Evolutionary conservation across 2,888 invertebrate species (phyloP).

Genomic region (Drosophila pseudotalamancana): DNA sequence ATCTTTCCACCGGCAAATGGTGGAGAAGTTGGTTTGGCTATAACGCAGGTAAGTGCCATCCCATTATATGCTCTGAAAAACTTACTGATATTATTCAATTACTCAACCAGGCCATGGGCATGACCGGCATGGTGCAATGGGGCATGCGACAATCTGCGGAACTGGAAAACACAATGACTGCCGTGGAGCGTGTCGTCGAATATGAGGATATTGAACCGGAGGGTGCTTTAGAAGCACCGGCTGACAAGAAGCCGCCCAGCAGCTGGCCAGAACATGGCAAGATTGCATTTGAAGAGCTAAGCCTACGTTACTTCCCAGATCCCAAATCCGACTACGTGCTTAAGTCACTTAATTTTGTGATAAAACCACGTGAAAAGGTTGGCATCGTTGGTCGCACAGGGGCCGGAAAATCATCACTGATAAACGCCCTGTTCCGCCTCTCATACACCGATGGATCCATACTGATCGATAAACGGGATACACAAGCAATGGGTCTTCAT

Average conservation of each 20-base stretch:
- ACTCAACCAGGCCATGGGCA: constrained; percentile 86
- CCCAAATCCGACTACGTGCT: constrained; percentile 89
- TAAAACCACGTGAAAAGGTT: constrained; percentile 88
- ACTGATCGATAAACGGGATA: constrained; percentile 91
- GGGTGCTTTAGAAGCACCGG: constrained; percentile 87
- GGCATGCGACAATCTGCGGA: constrained; percentile 97
- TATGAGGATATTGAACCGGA: constrained; percentile 86
- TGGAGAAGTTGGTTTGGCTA: constrained; percentile 91
- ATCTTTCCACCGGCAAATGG: constrained; percentile 88
- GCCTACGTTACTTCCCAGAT: constrained; percentile 88
- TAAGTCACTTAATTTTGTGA: constrained; percentile 88
- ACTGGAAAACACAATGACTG: constrained; percentile 94
- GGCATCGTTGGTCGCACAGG: constrained; percentile 90
- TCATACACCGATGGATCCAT: constrained; percentile 91
- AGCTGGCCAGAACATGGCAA: constrained; percentile 90
- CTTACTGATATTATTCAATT: neutral
- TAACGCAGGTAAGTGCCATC: constrained; percentile 86
- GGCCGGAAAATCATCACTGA: constrained; percentile 89
- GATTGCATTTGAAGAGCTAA: constrained; percentile 88
- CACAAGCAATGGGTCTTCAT: constrained; percentile 89
- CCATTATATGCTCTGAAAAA: neutral
- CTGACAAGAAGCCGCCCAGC: constrained; percentile 87
- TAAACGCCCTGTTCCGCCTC: constrained; percentile 90
- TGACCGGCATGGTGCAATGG: constrained; percentile 90
- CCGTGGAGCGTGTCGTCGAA: constrained; percentile 92